Percentiles rank a stretch among this genome's conserved stretches.
These are phyloP conservation scores for Fulmarus glacialis DNA, from an alignment of 2,113 vertebrate genomes.

Conservation along the genomic window DNA sequence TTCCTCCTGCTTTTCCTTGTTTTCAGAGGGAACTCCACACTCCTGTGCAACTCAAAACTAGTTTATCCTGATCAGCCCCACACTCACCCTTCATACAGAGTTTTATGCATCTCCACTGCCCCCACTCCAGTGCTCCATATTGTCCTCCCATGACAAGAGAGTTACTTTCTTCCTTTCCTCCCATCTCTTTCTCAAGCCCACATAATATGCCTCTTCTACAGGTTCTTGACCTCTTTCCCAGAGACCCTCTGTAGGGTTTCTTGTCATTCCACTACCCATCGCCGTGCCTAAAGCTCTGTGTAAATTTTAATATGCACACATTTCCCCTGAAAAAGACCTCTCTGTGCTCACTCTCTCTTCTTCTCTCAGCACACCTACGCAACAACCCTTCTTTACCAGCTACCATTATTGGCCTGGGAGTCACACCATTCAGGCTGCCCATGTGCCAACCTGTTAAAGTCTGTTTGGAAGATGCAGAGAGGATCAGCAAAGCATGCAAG, in stretches of 20 bases:
- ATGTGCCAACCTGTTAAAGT: neutral
- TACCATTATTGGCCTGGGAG: neutral
- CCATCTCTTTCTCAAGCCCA: neutral
- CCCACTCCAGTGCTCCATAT: neutral
- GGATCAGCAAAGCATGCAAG: neutral
- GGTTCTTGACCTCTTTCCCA: neutral
- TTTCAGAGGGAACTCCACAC: neutral
- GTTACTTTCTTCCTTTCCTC: neutral
- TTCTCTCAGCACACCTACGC: neutral
- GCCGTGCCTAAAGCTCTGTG: neutral
- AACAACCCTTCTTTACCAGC: neutral
- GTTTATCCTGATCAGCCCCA: neutral
- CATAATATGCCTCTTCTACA: neutral
- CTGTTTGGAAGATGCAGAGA: neutral
- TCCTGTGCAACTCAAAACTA: neutral
- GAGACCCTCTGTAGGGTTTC: neutral
- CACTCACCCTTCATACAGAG: neutral
- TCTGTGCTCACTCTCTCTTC: neutral
- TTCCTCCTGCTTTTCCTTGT: neutral
- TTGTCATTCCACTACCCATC: neutral
- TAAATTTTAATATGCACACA: neutral
- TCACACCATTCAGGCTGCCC: neutral
- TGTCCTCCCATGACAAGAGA: neutral
- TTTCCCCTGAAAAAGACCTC: neutral
- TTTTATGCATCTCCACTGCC: neutral